Conservation (phyloP, 2,888 invertebrate genomes). For the Melinaea marsaeus region DNA sequence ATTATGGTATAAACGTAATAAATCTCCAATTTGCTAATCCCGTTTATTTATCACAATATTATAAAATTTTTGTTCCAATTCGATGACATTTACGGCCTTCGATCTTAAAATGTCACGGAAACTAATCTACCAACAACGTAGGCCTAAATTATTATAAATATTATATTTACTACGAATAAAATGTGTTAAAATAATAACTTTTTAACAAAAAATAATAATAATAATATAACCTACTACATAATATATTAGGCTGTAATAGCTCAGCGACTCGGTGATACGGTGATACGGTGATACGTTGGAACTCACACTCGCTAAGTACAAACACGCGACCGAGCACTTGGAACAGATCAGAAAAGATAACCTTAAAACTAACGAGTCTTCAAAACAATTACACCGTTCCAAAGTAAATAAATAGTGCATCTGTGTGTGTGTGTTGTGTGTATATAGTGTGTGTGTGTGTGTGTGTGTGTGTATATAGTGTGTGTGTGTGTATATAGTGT, state of each 20-base stretch:
- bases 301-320: slow-evolving; percentile 3
- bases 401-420: slow-evolving; percentile 56
- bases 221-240: slow-evolving; percentile 22
- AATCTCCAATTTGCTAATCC: slow-evolving; percentile 39
- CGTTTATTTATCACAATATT: slow-evolving; percentile 35
- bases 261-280: slow-evolving; percentile 4
- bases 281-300: neutral
- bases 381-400: slow-evolving; percentile 46
- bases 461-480: too few species aligned
- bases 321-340: neutral
- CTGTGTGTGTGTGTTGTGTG: slow-evolving; percentile 37
- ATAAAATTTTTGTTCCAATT: slow-evolving; percentile 36
- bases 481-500: too few species aligned
- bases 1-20: slow-evolving; percentile 32
- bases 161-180: slow-evolving; percentile 26
- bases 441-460: too few species aligned
- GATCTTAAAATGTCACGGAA: slow-evolving; percentile 28
- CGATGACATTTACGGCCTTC: slow-evolving; percentile 32
- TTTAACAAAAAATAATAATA: slow-evolving; percentile 22
- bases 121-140: slow-evolving; percentile 29
- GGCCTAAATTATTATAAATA: slow-evolving; percentile 29
- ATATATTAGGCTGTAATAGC: slow-evolving; percentile 17
- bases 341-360: neutral
- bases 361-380: slow-evolving; percentile 30
- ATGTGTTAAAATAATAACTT: slow-evolving; percentile 28